A percentile compares a stretch with the other conserved stretches of the same genome.
These are phyloP conservation scores for Andrena chrysosceles DNA, from an alignment of 2,888 invertebrate species.

Conservation along the genomic window DNA sequence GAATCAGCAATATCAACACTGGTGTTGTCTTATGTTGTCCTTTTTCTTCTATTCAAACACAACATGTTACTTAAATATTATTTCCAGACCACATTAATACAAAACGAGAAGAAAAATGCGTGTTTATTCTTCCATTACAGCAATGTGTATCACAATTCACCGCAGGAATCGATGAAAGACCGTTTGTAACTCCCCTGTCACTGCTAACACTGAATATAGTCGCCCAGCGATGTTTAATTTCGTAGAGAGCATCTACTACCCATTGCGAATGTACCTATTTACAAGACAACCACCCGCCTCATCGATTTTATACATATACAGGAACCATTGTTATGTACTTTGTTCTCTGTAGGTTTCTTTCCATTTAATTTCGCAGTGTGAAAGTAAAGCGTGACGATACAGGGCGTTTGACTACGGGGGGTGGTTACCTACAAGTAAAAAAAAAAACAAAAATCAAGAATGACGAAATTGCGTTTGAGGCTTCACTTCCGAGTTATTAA, in stretches of 20 bases:
- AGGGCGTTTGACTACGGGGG: background rate
- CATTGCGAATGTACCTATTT: background rate
- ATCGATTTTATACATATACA: background rate
- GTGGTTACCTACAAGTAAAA: background rate
- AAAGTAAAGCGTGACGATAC: background rate
- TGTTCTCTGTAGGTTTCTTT: background rate
- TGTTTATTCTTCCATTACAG: background rate
- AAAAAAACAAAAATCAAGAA: background rate
- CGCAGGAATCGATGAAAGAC: background rate
- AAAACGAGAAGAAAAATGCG: background rate
- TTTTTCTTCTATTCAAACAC: too few species aligned
- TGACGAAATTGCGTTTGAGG: background rate
- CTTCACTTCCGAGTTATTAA: background rate
- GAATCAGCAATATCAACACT: too few species aligned
- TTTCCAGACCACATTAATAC: background rate
- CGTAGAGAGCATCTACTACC: background rate
- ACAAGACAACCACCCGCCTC: too few species aligned
- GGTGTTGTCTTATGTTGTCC: too few species aligned
- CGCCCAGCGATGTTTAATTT: slow-evolving; percentile 5
- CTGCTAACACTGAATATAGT: background rate
- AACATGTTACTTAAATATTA: too few species aligned
- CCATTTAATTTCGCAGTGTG: background rate
- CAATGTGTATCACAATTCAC: background rate
- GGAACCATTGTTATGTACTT: background rate
- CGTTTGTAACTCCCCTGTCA: background rate